A percentile compares a stretch with the other conserved stretches of the same genome.
Evolutionary conservation across 2,113 vertebrate species (phyloP).

Genomic region (Tauraco erythrolophus): DNA sequence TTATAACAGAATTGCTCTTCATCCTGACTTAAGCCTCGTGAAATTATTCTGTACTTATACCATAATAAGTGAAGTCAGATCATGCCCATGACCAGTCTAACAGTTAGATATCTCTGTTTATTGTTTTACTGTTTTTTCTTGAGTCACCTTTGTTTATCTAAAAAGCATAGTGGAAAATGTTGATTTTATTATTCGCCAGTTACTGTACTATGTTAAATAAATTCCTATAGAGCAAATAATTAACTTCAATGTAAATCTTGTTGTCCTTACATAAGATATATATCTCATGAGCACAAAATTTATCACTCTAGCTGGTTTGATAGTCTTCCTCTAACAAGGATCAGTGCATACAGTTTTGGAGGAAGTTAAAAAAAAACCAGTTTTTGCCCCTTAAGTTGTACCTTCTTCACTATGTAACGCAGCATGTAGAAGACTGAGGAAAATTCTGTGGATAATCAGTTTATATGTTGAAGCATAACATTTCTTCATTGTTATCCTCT

Average conservation of each 20-base stretch:
- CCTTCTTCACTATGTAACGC: neutral
- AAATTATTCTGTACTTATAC: neutral
- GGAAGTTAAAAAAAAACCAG: accelerated
- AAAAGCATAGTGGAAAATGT: neutral
- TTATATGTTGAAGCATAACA: constrained; percentile 42
- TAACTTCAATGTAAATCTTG: neutral
- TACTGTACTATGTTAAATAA: neutral
- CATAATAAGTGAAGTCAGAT: neutral
- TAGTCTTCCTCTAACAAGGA: neutral
- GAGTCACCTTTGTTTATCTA: neutral
- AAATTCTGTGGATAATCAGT: constrained; percentile 23
- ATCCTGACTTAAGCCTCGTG: neutral
- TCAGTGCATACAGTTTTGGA: neutral
- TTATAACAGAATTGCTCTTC: neutral
- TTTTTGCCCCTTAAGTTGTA: neutral
- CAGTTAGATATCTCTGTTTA: neutral
- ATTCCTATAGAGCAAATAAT: neutral
- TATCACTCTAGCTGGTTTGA: neutral
- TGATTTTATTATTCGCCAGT: neutral
- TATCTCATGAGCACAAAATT: neutral
- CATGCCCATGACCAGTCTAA: neutral
- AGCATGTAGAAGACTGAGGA: neutral
- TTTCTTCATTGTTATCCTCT: constrained; percentile 42
- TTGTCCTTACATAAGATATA: neutral
- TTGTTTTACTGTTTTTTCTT: neutral